Evolutionary conservation across 2,797 vertebrate species (phyloP), one percentile per base, ranked within the genome.

Genomic region (Sebastes diploproa): DNA sequence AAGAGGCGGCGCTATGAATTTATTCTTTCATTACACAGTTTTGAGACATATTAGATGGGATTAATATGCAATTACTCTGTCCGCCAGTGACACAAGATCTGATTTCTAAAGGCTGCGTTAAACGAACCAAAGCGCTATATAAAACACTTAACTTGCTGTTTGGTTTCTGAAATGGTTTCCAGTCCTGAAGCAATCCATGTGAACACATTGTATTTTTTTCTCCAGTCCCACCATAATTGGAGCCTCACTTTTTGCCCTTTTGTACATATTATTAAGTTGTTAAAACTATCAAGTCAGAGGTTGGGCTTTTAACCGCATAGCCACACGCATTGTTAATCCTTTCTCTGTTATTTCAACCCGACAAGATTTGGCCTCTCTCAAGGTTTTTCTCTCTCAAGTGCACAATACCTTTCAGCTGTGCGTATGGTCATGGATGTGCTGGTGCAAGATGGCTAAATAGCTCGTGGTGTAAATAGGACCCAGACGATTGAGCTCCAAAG

Each of bases 251-350:
- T 50, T 93, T 86, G 76, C 85, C 86, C 88, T 92, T 93, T 92
- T 88, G 88, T 92, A 92, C 92, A 88, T 91, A 93, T 93, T 94
- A 95, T 95, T 95, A 95, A 92, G 93, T 95, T 92, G 92, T 95
- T 95, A 93, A 93, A 94, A 89, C 91, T 91, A 94, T 95, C 88
- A 94, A 94, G 91, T 93, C 90, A 90, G 87, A 90, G 88, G 80
- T 82, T 91, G 88, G 75, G 82, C 82, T 80, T 92, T 93, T 90
- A 89, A 93, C 91, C 87, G 30, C 87, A 88, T 74, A 85, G 82
- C 94, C 94, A 94, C 94, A 95, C 80, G 84, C 92, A 92, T 90
- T 89, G 91, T 88, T 93, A 93, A 94, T 93, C 90, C 88, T 74
- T 86, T 79, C 75, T 85, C 84, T 92, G 92, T 93, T 94, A 91